phyloP scores from a whole-genome alignment of 2,888 invertebrate species.

The Caenorhabditis sp. region DNA sequence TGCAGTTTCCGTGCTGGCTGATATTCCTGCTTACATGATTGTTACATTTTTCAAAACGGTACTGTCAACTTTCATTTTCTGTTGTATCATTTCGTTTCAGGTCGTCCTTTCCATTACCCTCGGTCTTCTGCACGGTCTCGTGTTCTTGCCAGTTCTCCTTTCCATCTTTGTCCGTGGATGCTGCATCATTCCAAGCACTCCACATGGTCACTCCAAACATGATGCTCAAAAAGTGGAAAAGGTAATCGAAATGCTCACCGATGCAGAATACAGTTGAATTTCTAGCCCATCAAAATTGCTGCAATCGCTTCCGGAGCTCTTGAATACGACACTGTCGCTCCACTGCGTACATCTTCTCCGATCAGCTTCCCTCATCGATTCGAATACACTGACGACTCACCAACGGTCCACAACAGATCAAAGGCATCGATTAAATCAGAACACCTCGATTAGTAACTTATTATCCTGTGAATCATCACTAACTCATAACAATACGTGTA shows the following conservation, averaged over 20 bases:
- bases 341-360: slow-evolving; percentile 49
- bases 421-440: slow-evolving; percentile 63
- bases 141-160: slow-evolving; percentile 89
- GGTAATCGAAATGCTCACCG: slow-evolving; percentile 16
- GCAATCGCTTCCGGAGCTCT: slow-evolving; percentile 34
- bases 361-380: slow-evolving; percentile 51
- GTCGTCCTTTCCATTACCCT: slow-evolving; percentile 80
- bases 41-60: slow-evolving; percentile 95
- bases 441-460: slow-evolving; percentile 55
- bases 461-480: slow-evolving; percentile 28
- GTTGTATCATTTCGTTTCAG: no score
- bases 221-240: slow-evolving; percentile 46
- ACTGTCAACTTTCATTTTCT: no score
- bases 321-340: slow-evolving; percentile 54
- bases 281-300: slow-evolving; percentile 41
- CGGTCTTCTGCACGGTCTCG: slow-evolving; percentile 94
- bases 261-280: no score
- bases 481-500: slow-evolving; percentile 62
- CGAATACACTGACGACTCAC: slow-evolving; percentile 62
- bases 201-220: slow-evolving; percentile 13
- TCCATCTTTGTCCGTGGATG: slow-evolving; percentile 82
- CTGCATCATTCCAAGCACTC: slow-evolving; percentile 68
- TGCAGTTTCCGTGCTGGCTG: slow-evolving; percentile 90
- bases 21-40: slow-evolving; percentile 95
- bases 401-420: slow-evolving; percentile 65